phyloP scores from a whole-genome alignment of 2,113 vertebrate species.

The Syrmaticus mikado region DNA sequence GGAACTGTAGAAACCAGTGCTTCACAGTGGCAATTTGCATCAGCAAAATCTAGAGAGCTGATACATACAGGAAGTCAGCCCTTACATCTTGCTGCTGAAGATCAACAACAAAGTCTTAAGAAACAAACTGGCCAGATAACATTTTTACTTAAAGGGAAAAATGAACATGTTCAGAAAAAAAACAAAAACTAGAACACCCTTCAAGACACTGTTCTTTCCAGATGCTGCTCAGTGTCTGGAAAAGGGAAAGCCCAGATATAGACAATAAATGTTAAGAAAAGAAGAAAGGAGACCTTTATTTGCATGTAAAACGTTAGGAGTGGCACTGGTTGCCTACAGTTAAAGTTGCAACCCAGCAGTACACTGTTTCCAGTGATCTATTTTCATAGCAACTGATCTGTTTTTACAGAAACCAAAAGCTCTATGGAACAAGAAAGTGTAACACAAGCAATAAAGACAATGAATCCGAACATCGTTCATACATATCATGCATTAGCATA shows the following conservation, averaged over 20 bases:
- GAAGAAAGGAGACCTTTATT: neutral
- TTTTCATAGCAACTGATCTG: neutral
- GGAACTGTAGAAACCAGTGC: neutral
- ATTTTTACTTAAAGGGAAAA: neutral
- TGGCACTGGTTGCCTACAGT: neutral
- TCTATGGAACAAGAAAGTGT: neutral
- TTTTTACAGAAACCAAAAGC: conserved; percentile 1
- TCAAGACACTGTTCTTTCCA: neutral
- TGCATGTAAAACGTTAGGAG: neutral
- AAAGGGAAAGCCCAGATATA: neutral
- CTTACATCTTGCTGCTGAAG: neutral
- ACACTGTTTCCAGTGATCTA: neutral
- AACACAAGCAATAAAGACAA: neutral
- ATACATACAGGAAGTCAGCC: neutral
- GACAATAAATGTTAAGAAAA: neutral
- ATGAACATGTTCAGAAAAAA: neutral
- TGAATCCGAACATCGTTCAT: neutral
- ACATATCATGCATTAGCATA: neutral
- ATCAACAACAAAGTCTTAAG: neutral
- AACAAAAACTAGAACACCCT: neutral
- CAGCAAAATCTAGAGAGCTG: neutral
- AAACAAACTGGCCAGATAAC: neutral
- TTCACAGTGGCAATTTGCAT: neutral
- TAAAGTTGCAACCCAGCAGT: neutral
- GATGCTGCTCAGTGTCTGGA: neutral